Evolutionary conservation across 2,113 vertebrate genomes (phyloP).

Genomic region (Phaethornis superciliosus): DNA sequence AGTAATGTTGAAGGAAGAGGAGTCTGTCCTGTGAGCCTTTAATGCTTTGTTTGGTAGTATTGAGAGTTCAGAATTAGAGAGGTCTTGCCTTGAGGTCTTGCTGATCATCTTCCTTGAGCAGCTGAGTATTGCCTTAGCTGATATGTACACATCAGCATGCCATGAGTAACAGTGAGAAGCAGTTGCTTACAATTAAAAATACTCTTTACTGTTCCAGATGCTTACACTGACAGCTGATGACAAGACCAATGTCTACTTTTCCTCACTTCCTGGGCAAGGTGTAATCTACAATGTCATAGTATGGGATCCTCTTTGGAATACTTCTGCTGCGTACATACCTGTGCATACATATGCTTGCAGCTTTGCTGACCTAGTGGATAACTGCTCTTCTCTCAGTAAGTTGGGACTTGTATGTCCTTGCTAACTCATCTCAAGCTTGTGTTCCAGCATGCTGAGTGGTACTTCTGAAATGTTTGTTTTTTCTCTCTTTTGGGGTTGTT

Average conservation of each 20-base stretch:
- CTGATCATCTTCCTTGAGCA: neutral
- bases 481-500: neutral
- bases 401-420: neutral
- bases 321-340: conserved; percentile 88
- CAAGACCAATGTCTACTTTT: conserved; percentile 79
- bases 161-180: neutral
- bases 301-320: conserved; percentile 86
- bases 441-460: neutral
- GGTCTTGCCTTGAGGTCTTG: neutral
- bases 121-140: neutral
- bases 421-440: neutral
- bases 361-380: conserved; percentile 77
- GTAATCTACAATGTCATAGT: conserved; percentile 92
- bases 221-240: conserved; percentile 80
- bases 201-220: conserved; percentile 70
- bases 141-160: neutral
- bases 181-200: neutral
- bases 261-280: conserved; percentile 88
- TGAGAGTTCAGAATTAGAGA: neutral
- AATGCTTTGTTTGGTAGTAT: neutral
- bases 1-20: neutral
- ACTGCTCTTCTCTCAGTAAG: conserved; percentile 86
- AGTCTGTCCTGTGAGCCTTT: neutral
- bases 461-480: neutral
- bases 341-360: conserved; percentile 92